Percentiles rank a stretch among this genome's conserved stretches.
Conservation (phyloP, 2,888 invertebrate genomes). For the Torymus auratus region DNA sequence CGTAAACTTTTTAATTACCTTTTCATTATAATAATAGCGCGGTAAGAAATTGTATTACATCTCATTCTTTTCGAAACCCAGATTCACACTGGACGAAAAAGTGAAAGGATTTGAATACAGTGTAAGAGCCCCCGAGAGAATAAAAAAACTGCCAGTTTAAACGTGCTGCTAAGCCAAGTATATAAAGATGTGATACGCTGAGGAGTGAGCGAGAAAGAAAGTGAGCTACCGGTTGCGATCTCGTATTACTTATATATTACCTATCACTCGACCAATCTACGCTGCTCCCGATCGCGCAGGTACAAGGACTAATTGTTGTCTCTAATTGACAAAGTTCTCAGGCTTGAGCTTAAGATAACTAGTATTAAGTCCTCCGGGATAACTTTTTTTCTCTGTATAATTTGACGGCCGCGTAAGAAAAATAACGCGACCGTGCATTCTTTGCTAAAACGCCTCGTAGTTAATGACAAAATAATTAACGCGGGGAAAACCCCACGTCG, state of each 20-base stretch:
- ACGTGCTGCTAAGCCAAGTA: too few species aligned
- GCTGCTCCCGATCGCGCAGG: slow-evolving; percentile 49
- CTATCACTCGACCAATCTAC: slow-evolving; percentile 62
- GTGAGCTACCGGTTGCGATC: slow-evolving; percentile 60
- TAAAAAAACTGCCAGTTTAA: too few species aligned
- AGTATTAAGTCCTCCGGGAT: slow-evolving; percentile 49
- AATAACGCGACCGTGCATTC: slow-evolving; percentile 38
- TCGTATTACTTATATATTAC: slow-evolving; percentile 68
- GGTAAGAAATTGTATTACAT: too few species aligned
- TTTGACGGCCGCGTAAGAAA: slow-evolving; percentile 45
- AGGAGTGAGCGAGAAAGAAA: slow-evolving; percentile 53
- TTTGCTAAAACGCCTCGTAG: slow-evolving; percentile 33
- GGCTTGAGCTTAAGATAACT: slow-evolving; percentile 62
- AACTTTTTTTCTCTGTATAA: slow-evolving; percentile 48
- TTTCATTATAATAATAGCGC: too few species aligned
- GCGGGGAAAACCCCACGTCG: not conserved
- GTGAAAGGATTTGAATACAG: too few species aligned
- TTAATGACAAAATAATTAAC: slow-evolving; percentile 54
- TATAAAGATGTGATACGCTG: slow-evolving; percentile 26
- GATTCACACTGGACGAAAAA: too few species aligned
- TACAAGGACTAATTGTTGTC: slow-evolving; percentile 71
- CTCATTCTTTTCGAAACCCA: too few species aligned
- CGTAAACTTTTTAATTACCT: too few species aligned
- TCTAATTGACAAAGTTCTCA: slow-evolving; percentile 76
- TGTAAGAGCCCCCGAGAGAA: too few species aligned